Conservation (phyloP, 2,113 vertebrate species). For the Bubalus kerabau region DNA sequence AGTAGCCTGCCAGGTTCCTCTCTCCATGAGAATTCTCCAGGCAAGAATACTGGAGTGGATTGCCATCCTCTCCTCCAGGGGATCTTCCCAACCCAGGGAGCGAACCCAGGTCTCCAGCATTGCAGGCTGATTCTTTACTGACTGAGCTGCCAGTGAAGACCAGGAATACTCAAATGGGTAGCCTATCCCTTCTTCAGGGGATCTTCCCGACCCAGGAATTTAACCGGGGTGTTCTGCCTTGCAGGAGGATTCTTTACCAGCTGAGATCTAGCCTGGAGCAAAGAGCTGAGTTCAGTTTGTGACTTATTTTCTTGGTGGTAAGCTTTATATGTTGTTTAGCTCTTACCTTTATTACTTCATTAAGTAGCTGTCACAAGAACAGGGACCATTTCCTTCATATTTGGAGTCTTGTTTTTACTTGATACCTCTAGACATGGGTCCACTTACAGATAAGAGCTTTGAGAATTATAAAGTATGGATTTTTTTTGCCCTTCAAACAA, state of each 20-base stretch:
- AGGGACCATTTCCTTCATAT: neutral
- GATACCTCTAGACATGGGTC: neutral
- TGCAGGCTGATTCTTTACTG: neutral
- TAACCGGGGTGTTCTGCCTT: fast-evolving
- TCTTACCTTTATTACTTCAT: neutral
- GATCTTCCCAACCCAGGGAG: neutral
- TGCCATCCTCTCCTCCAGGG: neutral
- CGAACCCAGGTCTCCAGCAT: neutral
- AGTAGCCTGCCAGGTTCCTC: neutral
- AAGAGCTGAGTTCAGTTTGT: neutral
- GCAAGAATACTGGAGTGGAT: neutral
- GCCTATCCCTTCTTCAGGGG: neutral
- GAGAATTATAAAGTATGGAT: neutral
- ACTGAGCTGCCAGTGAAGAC: neutral
- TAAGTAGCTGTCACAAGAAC: neutral
- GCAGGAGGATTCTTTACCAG: neutral
- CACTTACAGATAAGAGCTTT: neutral
- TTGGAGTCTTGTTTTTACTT: neutral
- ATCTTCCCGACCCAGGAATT: neutral
- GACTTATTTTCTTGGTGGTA: neutral
- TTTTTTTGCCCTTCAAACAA: neutral
- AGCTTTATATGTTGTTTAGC: neutral
- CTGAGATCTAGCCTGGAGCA: neutral
- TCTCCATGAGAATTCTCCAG: neutral
- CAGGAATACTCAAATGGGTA: neutral